Percentiles rank a stretch among this genome's conserved stretches.
Conservation (phyloP, 2,797 vertebrate genomes). For the Sciurus vulgaris region DNA sequence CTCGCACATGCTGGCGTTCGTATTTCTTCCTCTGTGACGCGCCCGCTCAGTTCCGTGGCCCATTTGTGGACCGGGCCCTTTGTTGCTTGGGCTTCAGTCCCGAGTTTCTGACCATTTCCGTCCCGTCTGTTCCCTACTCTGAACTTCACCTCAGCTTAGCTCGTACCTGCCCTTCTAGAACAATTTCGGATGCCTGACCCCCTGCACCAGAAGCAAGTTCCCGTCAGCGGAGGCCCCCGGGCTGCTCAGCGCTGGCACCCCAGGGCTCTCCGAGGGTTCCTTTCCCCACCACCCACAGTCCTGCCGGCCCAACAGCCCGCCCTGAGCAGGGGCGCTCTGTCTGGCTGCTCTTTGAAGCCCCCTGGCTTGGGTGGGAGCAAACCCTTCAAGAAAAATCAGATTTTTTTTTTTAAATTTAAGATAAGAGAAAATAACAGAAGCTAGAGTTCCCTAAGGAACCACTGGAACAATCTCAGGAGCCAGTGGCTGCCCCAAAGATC, state of each 20-base stretch:
- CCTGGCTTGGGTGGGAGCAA: neutral
- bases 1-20: no score
- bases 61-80: no score
- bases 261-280: neutral
- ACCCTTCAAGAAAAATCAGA: neutral
- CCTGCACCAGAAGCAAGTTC: neutral
- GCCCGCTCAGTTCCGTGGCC: no score
- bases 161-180: neutral
- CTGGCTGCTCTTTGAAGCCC: neutral
- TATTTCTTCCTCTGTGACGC: no score
- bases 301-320: neutral
- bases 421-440: slow-evolving; percentile 38
- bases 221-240: no score
- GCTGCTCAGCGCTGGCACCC: no score
- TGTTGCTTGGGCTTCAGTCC: no score
- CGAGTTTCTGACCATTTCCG: neutral
- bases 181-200: neutral
- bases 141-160: neutral
- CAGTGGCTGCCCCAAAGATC: neutral
- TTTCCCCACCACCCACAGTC: no score
- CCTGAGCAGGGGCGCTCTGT: neutral
- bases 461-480: neutral
- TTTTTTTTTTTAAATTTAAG: neutral
- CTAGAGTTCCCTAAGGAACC: neutral
- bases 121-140: neutral